Conservation (phyloP, 2,797 vertebrate genomes). For the Salarias fasciatus region DNA sequence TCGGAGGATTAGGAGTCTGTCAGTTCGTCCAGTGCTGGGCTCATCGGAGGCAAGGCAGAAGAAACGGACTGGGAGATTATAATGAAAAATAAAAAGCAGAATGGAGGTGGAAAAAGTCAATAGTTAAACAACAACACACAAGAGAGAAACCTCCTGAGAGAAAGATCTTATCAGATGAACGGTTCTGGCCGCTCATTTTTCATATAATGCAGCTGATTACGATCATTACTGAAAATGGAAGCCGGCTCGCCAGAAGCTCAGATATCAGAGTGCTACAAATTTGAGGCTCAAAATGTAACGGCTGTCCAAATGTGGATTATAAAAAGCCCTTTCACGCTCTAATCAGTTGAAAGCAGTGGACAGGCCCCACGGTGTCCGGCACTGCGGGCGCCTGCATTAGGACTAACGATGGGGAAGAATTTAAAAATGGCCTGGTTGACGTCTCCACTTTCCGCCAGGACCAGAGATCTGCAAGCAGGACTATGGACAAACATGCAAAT, state of each 20-base stretch:
- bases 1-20: conserved; percentile 26
- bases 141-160: background rate
- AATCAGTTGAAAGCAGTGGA: conserved; percentile 73
- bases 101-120: conserved; percentile 6
- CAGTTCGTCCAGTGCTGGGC: conserved; percentile 1
- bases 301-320: conserved; percentile 76
- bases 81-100: conserved; percentile 3
- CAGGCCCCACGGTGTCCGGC: conserved; percentile 39
- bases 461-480: conserved; percentile 1
- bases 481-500: background rate
- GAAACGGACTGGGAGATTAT: background rate
- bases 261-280: conserved; percentile 42
- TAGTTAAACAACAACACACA: conserved; percentile 12
- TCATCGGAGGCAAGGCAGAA: conserved; percentile 9
- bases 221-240: conserved; percentile 32
- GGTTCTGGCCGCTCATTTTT: conserved; percentile 25
- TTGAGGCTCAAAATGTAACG: conserved; percentile 49
- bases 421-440: conserved; percentile 30
- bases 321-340: conserved; percentile 67
- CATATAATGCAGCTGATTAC: conserved; percentile 36
- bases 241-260: conserved; percentile 16
- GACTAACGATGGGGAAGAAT: conserved; percentile 44
- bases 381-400: conserved; percentile 19
- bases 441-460: no score
- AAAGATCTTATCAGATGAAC: conserved; percentile 14